These are phyloP conservation scores for Rhopalosiphum padi DNA, from an alignment of 1,140 invertebrate genomes.

Conservation along the genomic window DNA sequence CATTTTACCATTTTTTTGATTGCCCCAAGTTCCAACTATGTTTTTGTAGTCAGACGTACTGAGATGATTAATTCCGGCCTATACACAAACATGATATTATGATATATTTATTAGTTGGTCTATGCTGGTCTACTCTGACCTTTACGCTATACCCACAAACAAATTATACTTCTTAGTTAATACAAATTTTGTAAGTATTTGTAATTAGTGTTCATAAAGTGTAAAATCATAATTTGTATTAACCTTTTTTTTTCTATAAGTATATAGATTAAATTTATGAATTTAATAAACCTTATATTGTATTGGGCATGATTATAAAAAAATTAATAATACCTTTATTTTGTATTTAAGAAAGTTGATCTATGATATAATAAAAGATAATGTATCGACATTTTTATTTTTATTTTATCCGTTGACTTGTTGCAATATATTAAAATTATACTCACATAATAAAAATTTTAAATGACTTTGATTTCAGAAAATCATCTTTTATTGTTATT, in stretches of 20 bases:
- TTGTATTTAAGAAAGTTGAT: no score
- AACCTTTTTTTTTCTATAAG: background rate
- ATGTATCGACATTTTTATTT: background rate
- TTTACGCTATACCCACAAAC: background rate
- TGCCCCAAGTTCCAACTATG: background rate
- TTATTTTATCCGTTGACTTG: no score
- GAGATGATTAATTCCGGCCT: conserved; percentile 10
- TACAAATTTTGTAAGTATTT: background rate
- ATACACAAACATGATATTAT: background rate
- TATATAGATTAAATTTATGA: background rate
- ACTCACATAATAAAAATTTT: background rate
- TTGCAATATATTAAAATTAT: background rate
- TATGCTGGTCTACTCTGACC: background rate
- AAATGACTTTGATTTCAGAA: background rate
- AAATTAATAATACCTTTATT: no score
- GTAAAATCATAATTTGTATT: background rate
- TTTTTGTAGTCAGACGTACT: conserved; percentile 7
- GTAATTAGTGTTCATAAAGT: background rate
- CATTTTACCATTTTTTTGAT: background rate
- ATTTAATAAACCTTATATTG: no score
- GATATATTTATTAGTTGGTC: background rate
- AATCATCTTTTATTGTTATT: background rate
- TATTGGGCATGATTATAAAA: no score
- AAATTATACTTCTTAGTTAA: background rate
- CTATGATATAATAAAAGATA: background rate